Conservation (phyloP, 2,113 vertebrate species). For the Ibidorhyncha struthersii region DNA sequence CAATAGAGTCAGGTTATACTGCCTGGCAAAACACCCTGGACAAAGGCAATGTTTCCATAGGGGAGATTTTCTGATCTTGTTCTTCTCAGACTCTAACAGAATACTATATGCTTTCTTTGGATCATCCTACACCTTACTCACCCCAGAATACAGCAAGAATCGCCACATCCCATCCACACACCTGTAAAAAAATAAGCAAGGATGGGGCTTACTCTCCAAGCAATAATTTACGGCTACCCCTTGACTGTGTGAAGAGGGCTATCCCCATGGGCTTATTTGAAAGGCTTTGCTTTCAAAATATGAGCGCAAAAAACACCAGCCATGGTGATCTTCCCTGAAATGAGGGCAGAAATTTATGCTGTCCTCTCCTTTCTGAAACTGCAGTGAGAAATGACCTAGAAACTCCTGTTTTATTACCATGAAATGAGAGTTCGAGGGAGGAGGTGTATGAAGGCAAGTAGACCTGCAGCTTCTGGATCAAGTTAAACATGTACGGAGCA, state of each 20-base stretch:
- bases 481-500: background rate
- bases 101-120: background rate
- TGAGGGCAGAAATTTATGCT: fast-evolving
- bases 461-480: background rate
- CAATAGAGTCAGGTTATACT: background rate
- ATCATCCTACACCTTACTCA: background rate
- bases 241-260: background rate
- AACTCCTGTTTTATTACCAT: background rate
- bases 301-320: background rate
- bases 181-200: background rate
- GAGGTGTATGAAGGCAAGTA: background rate
- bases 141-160: background rate
- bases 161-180: background rate
- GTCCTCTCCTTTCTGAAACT: background rate
- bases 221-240: background rate
- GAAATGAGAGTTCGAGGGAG: background rate
- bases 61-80: background rate
- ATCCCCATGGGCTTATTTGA: background rate
- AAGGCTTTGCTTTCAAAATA: background rate
- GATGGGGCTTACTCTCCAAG: background rate
- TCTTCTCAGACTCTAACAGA: background rate
- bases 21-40: background rate
- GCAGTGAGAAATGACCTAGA: background rate
- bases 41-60: background rate
- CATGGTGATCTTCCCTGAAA: background rate